A percentile compares a stretch with the other conserved stretches of the same genome.
Evolutionary conservation across 2,113 vertebrate species (phyloP).

Genomic region (Cyrtonyx montezumae): DNA sequence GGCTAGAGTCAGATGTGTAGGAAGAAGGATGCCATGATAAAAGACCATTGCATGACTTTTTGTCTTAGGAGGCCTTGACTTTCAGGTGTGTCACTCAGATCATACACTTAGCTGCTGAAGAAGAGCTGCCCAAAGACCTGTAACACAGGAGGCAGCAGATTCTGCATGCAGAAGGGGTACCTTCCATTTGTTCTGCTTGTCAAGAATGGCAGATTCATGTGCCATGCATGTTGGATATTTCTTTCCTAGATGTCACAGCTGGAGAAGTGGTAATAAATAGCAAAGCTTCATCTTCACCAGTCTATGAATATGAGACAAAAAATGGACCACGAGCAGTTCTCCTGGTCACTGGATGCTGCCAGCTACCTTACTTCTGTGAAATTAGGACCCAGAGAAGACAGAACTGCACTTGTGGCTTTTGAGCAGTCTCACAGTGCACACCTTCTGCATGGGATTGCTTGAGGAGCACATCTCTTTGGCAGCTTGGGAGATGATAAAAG

Average conservation of each 20-base stretch:
- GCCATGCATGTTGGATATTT: neutral
- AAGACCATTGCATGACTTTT: neutral
- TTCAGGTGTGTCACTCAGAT: neutral
- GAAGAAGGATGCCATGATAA: neutral
- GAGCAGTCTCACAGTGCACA: neutral
- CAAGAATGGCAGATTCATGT: neutral
- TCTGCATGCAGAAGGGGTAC: neutral
- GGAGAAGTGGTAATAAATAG: neutral
- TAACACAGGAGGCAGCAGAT: neutral
- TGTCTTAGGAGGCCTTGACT: neutral
- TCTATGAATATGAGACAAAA: neutral
- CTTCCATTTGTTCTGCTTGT: neutral
- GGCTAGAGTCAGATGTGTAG: neutral
- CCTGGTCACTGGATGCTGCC: neutral
- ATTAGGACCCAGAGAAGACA: neutral
- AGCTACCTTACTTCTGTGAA: neutral
- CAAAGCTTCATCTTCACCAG: neutral
- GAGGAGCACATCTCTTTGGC: neutral
- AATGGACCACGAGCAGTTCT: neutral
- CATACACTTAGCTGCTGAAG: neutral
- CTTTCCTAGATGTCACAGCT: neutral
- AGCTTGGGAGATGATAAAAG: constrained; percentile 12
- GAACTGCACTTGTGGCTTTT: neutral
- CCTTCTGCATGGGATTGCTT: neutral
- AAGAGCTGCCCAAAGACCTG: neutral